phyloP scores from a whole-genome alignment of 1,140 invertebrate species.

The Sitophilus oryzae region DNA sequence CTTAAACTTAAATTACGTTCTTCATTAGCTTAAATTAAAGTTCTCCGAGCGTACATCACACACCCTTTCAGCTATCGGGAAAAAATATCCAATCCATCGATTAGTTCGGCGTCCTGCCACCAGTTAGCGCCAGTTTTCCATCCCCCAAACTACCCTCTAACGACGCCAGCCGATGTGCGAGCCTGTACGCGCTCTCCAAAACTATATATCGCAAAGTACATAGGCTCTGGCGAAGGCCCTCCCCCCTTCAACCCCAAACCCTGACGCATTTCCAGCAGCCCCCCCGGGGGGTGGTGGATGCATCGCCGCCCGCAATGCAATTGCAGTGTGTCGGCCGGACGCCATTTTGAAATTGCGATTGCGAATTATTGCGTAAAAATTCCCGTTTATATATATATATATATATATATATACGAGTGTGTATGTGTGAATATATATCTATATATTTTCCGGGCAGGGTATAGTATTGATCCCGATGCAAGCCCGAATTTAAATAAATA shows the following conservation, averaged over 20 bases:
- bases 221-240: neutral
- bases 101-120: neutral
- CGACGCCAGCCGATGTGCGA: neutral
- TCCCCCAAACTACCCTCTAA: neutral
- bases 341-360: constrained; percentile 27
- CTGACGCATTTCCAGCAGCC: neutral
- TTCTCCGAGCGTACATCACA: too few species aligned
- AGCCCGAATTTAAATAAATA: too few species aligned
- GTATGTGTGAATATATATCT: too few species aligned
- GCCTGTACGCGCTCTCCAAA: neutral
- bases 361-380: constrained; percentile 10
- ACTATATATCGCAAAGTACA: constrained; percentile 3
- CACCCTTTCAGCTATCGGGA: neutral
- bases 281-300: neutral
- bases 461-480: too few species aligned
- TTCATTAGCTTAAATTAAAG: too few species aligned
- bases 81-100: neutral
- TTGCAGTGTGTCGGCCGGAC: constrained; percentile 1
- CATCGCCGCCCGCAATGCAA: constrained; percentile 3
- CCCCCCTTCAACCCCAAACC: neutral
- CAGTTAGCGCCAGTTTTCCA: neutral
- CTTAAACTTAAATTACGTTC: too few species aligned
- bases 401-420: neutral
- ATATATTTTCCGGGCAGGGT: too few species aligned
- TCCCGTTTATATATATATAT: neutral